Conservation (phyloP, 37 sponge, comb jelly and placozoan species). For the Bolinopsis microptera region DNA sequence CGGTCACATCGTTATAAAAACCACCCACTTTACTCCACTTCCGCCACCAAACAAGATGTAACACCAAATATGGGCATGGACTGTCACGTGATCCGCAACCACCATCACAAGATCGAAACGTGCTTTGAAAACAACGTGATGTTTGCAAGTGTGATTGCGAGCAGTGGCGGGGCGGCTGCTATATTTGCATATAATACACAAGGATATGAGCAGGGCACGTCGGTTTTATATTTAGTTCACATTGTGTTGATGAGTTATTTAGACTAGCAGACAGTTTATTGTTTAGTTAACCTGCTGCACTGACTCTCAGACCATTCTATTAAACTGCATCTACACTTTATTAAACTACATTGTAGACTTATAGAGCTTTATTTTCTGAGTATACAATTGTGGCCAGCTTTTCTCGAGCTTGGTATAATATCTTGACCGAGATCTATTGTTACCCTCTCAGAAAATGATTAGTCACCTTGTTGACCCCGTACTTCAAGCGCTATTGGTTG, state of each 20-base stretch:
- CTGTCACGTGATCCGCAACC: not conserved
- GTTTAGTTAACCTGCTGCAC: not conserved
- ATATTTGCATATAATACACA: not conserved
- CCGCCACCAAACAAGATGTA: not conserved
- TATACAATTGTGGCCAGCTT: no score
- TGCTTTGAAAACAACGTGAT: no score
- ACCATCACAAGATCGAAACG: no score
- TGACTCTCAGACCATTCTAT: not conserved
- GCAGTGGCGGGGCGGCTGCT: not conserved
- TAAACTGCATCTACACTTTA: no score
- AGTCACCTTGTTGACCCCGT: no score
- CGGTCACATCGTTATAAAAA: not conserved
- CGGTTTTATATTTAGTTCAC: not conserved
- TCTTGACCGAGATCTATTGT: no score
- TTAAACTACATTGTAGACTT: no score
- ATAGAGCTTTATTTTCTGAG: no score
- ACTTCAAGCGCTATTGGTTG: no score
- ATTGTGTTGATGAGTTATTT: not conserved
- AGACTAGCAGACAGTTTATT: not conserved
- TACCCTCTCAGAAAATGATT: no score
- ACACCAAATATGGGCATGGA: not conserved
- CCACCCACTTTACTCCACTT: not conserved
- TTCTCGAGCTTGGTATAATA: no score
- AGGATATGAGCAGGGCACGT: not conserved
- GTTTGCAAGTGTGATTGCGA: not conserved